Conservation (phyloP, 2,797 vertebrate species). For the Dipus sagitta region DNA sequence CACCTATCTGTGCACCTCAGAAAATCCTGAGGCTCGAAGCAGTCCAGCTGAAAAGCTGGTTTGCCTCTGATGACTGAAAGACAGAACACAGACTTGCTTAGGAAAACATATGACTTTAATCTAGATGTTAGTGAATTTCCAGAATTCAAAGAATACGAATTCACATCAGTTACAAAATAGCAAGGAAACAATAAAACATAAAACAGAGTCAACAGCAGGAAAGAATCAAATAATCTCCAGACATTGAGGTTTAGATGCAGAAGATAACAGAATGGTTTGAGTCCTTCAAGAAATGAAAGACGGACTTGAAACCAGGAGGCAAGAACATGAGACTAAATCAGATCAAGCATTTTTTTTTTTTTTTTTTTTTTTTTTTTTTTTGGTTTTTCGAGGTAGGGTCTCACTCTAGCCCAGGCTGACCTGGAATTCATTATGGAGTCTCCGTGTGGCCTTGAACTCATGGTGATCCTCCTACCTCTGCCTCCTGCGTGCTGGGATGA, state of each 20-base stretch:
- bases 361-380: too few species aligned
- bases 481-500: too few species aligned
- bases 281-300: slow-evolving; percentile 18
- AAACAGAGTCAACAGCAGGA: background rate
- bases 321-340: background rate
- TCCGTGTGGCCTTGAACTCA: too few species aligned
- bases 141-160: background rate
- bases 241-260: background rate
- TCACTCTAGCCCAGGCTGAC: too few species aligned
- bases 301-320: background rate
- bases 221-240: background rate
- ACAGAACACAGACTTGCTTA: background rate
- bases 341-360: background rate
- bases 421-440: too few species aligned
- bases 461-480: too few species aligned
- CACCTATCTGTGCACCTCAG: background rate
- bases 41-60: background rate
- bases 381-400: too few species aligned
- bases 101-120: background rate
- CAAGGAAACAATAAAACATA: background rate
- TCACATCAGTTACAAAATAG: slow-evolving; percentile 18
- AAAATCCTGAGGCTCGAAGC: slow-evolving; percentile 24
- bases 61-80: background rate
- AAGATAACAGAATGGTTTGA: slow-evolving; percentile 17
- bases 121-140: background rate